Evolutionary conservation across 2,888 invertebrate genomes (phyloP), one percentile per base, ranked within the genome.

Genomic region (Agrochola circellaris): DNA sequence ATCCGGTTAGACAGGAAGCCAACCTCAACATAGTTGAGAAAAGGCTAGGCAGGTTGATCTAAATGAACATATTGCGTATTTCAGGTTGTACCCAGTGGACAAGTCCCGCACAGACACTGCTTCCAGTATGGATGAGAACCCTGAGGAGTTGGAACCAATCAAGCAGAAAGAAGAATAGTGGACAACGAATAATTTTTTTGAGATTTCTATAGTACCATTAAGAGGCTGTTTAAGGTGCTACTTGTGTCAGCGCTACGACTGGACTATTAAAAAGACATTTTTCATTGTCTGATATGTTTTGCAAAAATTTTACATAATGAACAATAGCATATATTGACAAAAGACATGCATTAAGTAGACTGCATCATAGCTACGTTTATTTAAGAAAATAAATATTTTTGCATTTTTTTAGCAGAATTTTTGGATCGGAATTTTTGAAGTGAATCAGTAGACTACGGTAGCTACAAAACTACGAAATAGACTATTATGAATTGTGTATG

Each of bases 51-150:
- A 45, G 45, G 5, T 45, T 45, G 15, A 45, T 79, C 9, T 38
- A 9, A 54, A 62, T 17, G 0, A 34, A 6, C 1, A 48, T 51
- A 60, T n/a, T 34, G 17, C 61, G 15, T 72, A 34, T 92, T 91
- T 61, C 81, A 98, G 98, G 98, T 95, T 99, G 77, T 99, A 99
- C 93, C 99, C 99, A 20, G 99, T 99, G 5, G 99, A 99, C 94
- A 98, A 98, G 90, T 97, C 97, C 9, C 97, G 99, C 74, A 96
- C 98, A 23, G 99, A 99, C 93, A 98, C 97, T 8, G 97, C 97
- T 0, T 91, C 95, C 8, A 95, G 96, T 51, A 97, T 97, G 93
- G 96, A 95, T 68, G 97, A 97, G 83, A 93, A 84, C 38, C 93
- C 96, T 0, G 96, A 95, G 0, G 95, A 94, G 58, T 8, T 90